Evolutionary conservation across 2,888 invertebrate genomes (phyloP).

Genomic region (Thysanoteuthis rhombus): DNA sequence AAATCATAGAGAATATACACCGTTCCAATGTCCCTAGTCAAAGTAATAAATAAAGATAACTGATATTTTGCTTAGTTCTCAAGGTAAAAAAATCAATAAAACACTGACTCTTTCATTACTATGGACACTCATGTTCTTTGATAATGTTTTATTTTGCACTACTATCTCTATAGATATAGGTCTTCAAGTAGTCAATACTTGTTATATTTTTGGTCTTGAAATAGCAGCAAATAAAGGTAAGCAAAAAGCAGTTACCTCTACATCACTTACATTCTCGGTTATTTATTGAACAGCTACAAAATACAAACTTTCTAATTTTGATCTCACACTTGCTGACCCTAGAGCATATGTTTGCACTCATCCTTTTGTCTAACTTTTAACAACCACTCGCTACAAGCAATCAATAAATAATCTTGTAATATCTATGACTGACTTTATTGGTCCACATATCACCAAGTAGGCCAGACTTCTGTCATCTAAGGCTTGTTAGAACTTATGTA

Average conservation of each 20-base stretch:
- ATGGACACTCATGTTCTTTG: background rate
- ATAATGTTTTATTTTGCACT: background rate
- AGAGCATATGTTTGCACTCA: background rate
- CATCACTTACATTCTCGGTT: background rate
- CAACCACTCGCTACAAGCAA: background rate
- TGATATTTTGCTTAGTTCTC: background rate
- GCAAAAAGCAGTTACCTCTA: background rate
- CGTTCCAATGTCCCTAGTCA: background rate
- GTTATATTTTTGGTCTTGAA: background rate
- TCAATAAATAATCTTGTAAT: conserved; percentile 12
- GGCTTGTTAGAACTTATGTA: background rate
- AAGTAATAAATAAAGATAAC: background rate
- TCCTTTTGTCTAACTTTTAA: background rate
- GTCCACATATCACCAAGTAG: background rate
- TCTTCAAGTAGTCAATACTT: background rate
- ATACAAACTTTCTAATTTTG: background rate
- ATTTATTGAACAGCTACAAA: background rate
- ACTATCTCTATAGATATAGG: no score
- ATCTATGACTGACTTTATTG: background rate
- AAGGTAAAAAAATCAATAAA: background rate
- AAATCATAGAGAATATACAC: background rate
- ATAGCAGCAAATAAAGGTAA: background rate
- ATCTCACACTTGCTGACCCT: background rate
- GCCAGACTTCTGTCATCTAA: background rate
- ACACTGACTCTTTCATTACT: background rate